A percentile compares a stretch with the other conserved stretches of the same genome.
These are phyloP conservation scores for Morpho deidamia DNA, from an alignment of 2,888 invertebrate genomes.

Conservation along the genomic window DNA sequence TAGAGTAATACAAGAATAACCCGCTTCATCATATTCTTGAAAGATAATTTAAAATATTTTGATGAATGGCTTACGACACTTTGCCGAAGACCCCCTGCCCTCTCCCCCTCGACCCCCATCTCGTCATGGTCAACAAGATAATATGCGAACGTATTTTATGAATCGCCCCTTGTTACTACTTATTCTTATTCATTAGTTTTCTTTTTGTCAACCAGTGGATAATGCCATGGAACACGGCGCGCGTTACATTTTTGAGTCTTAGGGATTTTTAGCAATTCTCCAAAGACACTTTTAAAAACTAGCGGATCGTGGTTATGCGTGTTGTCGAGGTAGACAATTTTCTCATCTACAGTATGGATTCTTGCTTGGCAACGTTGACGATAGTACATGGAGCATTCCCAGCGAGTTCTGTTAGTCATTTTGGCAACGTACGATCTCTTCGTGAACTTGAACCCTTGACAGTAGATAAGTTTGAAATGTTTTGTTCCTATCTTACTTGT, in stretches of 20 bases:
- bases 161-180: too few relatives aligned
- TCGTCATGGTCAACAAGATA: too few relatives aligned
- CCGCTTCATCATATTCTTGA: too few relatives aligned
- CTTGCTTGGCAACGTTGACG: constrained; percentile 25
- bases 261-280: constrained; percentile 15
- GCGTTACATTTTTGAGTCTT: not conserved
- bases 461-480: constrained; percentile 26
- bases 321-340: constrained; percentile 20
- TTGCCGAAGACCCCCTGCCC: too few relatives aligned
- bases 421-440: constrained; percentile 26
- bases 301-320: constrained; percentile 16
- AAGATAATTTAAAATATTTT: too few relatives aligned
- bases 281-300: constrained; percentile 7
- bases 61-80: too few relatives aligned
- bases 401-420: constrained; percentile 24
- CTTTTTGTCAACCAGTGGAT: too few relatives aligned
- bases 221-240: too few relatives aligned
- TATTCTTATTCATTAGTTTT: too few relatives aligned
- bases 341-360: constrained; percentile 23
- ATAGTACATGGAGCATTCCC: constrained; percentile 32
- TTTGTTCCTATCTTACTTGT: constrained; percentile 20
- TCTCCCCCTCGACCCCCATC: too few relatives aligned
- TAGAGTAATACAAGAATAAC: too few relatives aligned
- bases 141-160: too few relatives aligned
- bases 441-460: constrained; percentile 30